Conservation (phyloP, 2,797 vertebrate genomes). For the Ctenopoma multispine region DNA sequence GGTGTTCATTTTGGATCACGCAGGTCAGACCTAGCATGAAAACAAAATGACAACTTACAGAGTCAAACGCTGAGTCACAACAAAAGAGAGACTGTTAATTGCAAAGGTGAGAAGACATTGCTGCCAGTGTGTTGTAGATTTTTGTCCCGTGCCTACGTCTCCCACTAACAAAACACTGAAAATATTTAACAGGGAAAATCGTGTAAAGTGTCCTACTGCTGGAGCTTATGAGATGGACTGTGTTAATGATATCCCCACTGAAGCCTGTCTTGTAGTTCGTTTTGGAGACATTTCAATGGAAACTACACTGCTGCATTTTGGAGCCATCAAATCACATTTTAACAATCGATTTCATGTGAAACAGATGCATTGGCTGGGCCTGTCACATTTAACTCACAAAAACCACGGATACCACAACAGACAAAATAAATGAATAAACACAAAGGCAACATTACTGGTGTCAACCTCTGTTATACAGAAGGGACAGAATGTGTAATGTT, state of each 20-base stretch:
- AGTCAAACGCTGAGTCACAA: not conserved
- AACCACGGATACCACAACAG: not conserved
- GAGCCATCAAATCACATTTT: constrained; percentile 30
- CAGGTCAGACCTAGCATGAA: constrained; percentile 2
- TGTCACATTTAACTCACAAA: constrained; percentile 3
- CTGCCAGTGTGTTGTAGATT: not conserved
- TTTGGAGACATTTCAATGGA: constrained; percentile 28
- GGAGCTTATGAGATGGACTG: constrained; percentile 1
- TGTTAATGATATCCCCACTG: constrained; percentile 22
- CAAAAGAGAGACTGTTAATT: not conserved
- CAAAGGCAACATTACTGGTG: not conserved
- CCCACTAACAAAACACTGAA: not conserved
- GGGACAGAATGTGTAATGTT: not conserved
- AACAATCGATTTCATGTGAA: constrained; percentile 38
- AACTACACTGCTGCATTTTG: constrained; percentile 17
- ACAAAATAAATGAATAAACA: constrained; percentile 3
- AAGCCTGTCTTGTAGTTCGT: constrained; percentile 8
- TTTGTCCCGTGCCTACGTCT: not conserved
- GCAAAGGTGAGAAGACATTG: not conserved
- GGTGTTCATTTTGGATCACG: constrained; percentile 14
- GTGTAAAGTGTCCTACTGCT: not conserved
- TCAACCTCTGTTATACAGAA: not conserved
- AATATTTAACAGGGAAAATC: not conserved
- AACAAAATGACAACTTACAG: constrained; percentile 17
- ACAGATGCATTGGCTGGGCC: constrained; percentile 29